phyloP scores from a whole-genome alignment of 2,888 invertebrate species.

The Hirtodrosophila alboralis region DNA sequence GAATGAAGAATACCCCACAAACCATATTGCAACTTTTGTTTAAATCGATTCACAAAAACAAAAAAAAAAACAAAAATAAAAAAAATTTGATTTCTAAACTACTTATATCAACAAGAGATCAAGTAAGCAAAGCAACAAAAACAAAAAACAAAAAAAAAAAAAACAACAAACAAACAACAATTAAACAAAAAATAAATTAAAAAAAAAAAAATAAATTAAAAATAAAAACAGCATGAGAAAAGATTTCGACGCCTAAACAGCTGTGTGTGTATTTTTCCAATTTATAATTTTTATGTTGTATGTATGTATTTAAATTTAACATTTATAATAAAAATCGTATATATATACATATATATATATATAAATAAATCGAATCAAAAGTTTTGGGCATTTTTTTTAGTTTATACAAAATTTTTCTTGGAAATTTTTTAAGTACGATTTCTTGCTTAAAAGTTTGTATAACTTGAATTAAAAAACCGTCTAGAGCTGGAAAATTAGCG shows the following conservation, averaged over 20 bases:
- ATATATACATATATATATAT: slow-evolving; percentile 52
- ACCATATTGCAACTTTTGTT: slow-evolving; percentile 52
- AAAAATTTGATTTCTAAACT: slow-evolving; percentile 46
- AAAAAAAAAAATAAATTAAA: slow-evolving; percentile 19
- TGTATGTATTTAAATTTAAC: slow-evolving; percentile 79
- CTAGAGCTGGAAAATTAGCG: too few species aligned
- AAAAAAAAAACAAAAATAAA: too few species aligned
- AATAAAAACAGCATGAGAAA: slow-evolving; percentile 30
- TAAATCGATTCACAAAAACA: slow-evolving; percentile 49
- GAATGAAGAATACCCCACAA: slow-evolving; percentile 57
- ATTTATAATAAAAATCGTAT: slow-evolving; percentile 78
- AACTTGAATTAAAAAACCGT: too few species aligned
- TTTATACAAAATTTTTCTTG: too few species aligned
- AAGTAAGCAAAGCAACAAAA: slow-evolving; percentile 52
- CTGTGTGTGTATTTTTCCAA: slow-evolving; percentile 70
- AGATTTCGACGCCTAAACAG: slow-evolving; percentile 46
- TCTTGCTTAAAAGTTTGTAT: too few species aligned
- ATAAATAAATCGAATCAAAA: slow-evolving; percentile 36
- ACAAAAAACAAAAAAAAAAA: slow-evolving; percentile 14
- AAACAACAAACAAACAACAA: slow-evolving; percentile 19
- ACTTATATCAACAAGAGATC: slow-evolving; percentile 45
- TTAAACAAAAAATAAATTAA: slow-evolving; percentile 9
- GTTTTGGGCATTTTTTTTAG: too few species aligned
- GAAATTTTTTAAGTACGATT: too few species aligned
- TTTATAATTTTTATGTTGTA: slow-evolving; percentile 79